phyloP scores from a whole-genome alignment of 2,888 invertebrate genomes.

The Zhengitettix transpicula region DNA sequence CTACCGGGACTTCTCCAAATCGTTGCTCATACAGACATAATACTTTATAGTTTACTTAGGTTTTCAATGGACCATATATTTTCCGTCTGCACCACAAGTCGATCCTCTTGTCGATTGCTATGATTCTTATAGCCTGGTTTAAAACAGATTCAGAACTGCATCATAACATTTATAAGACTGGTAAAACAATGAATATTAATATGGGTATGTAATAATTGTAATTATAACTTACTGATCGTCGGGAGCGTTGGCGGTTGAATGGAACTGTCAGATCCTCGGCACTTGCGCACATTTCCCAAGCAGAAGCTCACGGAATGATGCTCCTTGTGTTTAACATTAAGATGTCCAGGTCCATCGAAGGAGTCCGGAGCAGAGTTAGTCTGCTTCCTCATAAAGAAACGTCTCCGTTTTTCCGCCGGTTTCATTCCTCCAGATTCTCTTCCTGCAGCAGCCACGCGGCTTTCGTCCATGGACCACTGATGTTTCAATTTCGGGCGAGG shows the following conservation, averaged over 20 bases:
- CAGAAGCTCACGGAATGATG: slow-evolving; percentile 14
- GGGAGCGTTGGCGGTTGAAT: slow-evolving; percentile 12
- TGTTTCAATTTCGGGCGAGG: slow-evolving; percentile 14
- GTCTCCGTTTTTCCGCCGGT: slow-evolving; percentile 18
- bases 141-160: no score
- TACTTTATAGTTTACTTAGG: no score
- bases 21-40: no score
- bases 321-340: slow-evolving; percentile 10
- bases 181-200: no score
- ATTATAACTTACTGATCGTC: slow-evolving; percentile 15
- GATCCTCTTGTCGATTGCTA: no score
- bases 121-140: no score
- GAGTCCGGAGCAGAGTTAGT: slow-evolving; percentile 26
- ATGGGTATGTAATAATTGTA: no score
- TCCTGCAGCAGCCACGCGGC: slow-evolving; percentile 3
- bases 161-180: no score
- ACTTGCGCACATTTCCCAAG: slow-evolving; percentile 13
- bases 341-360: slow-evolving; percentile 16
- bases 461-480: slow-evolving; percentile 16
- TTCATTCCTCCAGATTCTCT: slow-evolving; percentile 1
- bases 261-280: slow-evolving; percentile 12
- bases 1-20: no score
- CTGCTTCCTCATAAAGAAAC: slow-evolving; percentile 22
- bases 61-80: no score
- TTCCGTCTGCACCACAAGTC: no score